Conservation (phyloP, 2,888 invertebrate genomes). For the Mechanitis mazaeus region DNA sequence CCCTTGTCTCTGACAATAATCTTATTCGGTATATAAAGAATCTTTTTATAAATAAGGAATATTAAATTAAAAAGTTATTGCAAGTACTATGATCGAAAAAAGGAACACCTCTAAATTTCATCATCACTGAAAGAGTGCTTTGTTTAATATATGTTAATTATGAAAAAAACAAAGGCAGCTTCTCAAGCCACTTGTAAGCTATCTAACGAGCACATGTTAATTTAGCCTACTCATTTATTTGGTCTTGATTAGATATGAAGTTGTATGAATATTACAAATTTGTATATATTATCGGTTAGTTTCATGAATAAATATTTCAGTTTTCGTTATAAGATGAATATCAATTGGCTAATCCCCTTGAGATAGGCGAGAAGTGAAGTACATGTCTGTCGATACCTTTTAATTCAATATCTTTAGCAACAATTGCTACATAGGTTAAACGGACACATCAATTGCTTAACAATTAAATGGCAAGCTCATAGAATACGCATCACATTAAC, state of each 20-base stretch:
- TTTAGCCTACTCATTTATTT: constrained; percentile 20
- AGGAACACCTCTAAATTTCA: constrained; percentile 9
- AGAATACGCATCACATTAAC: constrained; percentile 71
- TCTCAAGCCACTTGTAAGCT: constrained; percentile 22
- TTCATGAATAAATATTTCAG: no score
- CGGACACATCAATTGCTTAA: constrained; percentile 61
- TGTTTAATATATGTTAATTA: constrained; percentile 32
- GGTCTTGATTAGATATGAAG: constrained; percentile 15
- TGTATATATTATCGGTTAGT: neutral
- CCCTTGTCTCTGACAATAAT: constrained; percentile 36
- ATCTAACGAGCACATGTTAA: constrained; percentile 31
- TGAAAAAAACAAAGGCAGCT: constrained; percentile 25
- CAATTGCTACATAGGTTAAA: constrained; percentile 54
- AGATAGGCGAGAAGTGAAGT: constrained; percentile 14
- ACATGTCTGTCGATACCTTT: constrained; percentile 24
- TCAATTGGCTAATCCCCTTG: constrained; percentile 17
- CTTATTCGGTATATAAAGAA: constrained; percentile 46
- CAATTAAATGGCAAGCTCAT: constrained; percentile 70
- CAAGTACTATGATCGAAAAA: neutral
- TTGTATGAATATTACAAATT: constrained; percentile 13
- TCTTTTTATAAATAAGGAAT: constrained; percentile 19
- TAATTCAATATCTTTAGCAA: constrained; percentile 23
- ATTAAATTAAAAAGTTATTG: neutral
- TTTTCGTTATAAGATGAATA: neutral
- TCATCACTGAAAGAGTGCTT: constrained; percentile 24